Conservation (phyloP, 2,888 invertebrate genomes). For the Boloria euphrosyne region DNA sequence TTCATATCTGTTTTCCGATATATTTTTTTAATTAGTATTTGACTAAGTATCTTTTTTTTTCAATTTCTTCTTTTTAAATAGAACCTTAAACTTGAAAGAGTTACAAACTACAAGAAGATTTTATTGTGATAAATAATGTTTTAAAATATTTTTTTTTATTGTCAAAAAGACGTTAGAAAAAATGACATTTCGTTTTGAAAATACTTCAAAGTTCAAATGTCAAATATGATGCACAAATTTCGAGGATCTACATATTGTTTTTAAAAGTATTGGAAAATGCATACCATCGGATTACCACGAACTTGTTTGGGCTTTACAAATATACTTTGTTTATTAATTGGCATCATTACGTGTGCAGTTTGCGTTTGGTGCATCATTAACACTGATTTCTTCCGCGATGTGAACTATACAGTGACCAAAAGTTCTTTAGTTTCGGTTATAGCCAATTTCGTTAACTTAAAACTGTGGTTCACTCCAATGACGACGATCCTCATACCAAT, state of each 20-base stretch:
- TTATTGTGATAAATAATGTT: too few species aligned
- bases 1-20: background rate
- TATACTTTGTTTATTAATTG: conserved; percentile 59
- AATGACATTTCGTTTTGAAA: too few species aligned
- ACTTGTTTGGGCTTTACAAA: conserved; percentile 74
- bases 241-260: conserved; percentile 12
- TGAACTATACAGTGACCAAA: conserved; percentile 69
- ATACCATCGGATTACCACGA: conserved; percentile 64
- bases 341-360: conserved; percentile 54
- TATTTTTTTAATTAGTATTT: background rate
- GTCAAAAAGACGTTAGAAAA: too few species aligned
- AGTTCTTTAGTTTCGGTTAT: conserved; percentile 56
- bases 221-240: conserved; percentile 23
- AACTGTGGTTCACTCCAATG: conserved; percentile 63
- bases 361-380: conserved; percentile 70
- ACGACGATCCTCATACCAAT: conserved; percentile 62
- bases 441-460: conserved; percentile 65
- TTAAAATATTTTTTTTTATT: too few species aligned
- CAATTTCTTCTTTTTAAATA: too few species aligned
- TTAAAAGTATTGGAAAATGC: conserved; percentile 54
- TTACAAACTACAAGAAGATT: too few species aligned
- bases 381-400: conserved; percentile 67
- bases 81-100: too few species aligned
- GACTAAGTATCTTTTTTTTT: too few species aligned
- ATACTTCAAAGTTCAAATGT: background rate